Evolutionary conservation across 2,113 vertebrate genomes (phyloP), one percentile per base, ranked within the genome.

Genomic region (Hippocampus comes): DNA sequence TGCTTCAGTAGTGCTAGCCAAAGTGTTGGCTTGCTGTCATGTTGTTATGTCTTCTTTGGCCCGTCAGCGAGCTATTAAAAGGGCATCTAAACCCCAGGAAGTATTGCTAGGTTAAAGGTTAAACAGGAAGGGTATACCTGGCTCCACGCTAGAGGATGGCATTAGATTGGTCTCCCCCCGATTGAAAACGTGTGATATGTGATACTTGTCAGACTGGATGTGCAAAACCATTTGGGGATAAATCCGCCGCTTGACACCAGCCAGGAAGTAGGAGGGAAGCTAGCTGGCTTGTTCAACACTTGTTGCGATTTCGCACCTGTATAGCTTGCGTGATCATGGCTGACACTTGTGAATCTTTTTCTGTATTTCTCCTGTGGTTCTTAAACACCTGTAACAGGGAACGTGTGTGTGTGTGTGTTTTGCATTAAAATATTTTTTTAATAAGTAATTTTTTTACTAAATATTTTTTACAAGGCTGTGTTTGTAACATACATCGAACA

Each of bases 31-130:
- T 67, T 63, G 72, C 78, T 82, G 85, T 86, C 83, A 76, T 77
- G 79, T 82, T 76, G 77, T 87, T 85, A 84, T 72, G 79, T 89
- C 83, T 89, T 88, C 82, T 85, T 90, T 82, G 67, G 70, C 74
- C 75, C 74, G 75, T 84, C 85, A 70, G 70, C 23, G 61, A 41
- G 75, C 89, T 90, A 90, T 86, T 89, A 88, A 89, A 89, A 91
- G 85, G 76, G 81, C 70, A 23, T 70, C 84, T 63, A 76, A 67
- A 63, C 75, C 84, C 74, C 55, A 63, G 64, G 73, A 84, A 76
- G 68, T 79, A 87, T 87, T 84, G 74, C 42, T 67, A 67, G 83
- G 86, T 89, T 46, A 81, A 81, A 82, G 82, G 86, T 86, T 67
- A 74, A 73, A 73, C 53, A 71, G 78, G 82, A 79, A 85, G 76